These are phyloP conservation scores for Euleptes europaea DNA, from an alignment of 2,113 vertebrate species.

Conservation along the genomic window DNA sequence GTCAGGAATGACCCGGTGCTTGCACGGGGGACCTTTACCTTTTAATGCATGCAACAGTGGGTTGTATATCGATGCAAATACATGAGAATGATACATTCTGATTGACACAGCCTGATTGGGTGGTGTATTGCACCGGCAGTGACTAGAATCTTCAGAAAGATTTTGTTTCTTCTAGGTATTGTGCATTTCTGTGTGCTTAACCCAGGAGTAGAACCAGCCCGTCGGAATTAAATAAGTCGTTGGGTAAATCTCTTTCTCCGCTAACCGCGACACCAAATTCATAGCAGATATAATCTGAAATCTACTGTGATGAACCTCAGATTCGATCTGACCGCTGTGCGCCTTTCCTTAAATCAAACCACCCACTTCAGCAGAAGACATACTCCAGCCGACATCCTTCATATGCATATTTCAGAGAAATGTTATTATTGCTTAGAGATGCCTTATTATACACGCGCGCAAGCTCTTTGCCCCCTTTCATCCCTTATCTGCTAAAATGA, in stretches of 20 bases:
- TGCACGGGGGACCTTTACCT: too few species aligned
- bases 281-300: background rate
- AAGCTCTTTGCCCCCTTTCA: background rate
- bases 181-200: background rate
- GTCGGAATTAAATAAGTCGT: background rate
- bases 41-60: too few species aligned
- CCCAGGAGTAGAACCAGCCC: background rate
- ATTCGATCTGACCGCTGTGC: conserved; percentile 3
- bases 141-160: background rate
- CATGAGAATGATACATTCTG: too few species aligned
- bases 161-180: background rate
- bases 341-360: conserved; percentile 17
- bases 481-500: background rate
- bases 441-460: background rate
- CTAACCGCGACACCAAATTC: background rate
- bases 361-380: background rate
- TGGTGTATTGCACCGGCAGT: background rate
- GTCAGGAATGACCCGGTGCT: too few species aligned
- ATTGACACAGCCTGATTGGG: too few species aligned
- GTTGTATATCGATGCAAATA: too few species aligned
- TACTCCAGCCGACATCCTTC: background rate
- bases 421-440: background rate
- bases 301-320: conserved; percentile 6
- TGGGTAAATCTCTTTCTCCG: background rate
- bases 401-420: background rate